Evolutionary conservation across 2,797 vertebrate genomes (phyloP), one percentile per base, ranked within the genome.

Genomic region (Pelobates cultripes): DNA sequence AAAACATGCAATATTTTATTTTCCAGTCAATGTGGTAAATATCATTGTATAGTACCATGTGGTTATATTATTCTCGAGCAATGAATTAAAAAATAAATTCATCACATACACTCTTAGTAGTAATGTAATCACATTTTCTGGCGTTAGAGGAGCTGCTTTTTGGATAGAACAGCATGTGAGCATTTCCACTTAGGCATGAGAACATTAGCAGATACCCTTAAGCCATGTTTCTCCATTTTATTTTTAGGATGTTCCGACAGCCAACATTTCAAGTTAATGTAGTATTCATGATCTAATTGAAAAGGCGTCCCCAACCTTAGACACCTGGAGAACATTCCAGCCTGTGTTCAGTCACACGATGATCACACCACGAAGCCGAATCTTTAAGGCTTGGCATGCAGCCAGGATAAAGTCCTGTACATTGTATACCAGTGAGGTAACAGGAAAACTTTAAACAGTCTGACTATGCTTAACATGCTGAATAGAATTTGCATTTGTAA

Each of bases 401-500:
- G 77, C 77, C 82, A 83, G 55, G 53, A 73, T 45, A 71, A 63
- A 76, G 74, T 79, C 17, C 73, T 71, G 82, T 73, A 80, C 73
- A 84, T 84, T 67, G 55, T 80, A 79, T 79, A 79, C 73, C 43
- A 40, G 67, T 84, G 82, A 84, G 82, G 82, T 84, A 80, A 84
- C 73, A 4, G 73, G 73, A 84, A 79, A 79, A 84, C 73, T 67
- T 74, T 71, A 17, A 75, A 41, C 81, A 51, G 68, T 73, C 67
- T 82, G 75, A 68, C 74, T 83, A 75, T 15, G 40, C 66, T 63
- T 17, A 10, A 43, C n/a, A 41, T 66, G 60, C 47, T 40, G 43
- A 76, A 63, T 83, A 83, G 17, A 42, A 43, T 44, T 55, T 75
- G 70, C n/a, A 28, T 64, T 15, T 10, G 44, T 41, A 70, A 53